Evolutionary conservation across 1,140 invertebrate species (phyloP).

Genomic region (Drosophila funebris): DNA sequence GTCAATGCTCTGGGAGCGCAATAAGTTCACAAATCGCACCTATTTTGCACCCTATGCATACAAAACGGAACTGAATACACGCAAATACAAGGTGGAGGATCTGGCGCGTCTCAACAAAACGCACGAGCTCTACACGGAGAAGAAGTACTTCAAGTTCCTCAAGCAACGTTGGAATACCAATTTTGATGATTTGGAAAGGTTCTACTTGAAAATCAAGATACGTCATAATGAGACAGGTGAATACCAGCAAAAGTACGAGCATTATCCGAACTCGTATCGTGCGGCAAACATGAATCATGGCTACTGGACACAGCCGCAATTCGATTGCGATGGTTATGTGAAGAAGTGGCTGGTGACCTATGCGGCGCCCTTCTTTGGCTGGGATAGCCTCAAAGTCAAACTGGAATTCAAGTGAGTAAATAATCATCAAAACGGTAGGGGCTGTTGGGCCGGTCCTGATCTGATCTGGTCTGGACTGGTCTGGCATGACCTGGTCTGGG

Average conservation of each 20-base stretch:
- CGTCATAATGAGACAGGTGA: conserved; percentile 94
- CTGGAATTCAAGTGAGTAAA: conserved; percentile 96
- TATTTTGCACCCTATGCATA: conserved; percentile 98
- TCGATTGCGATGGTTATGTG: conserved; percentile 95
- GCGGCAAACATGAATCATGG: conserved; percentile 95
- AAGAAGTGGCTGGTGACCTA: conserved; percentile 98
- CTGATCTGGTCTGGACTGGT: conserved; percentile 2
- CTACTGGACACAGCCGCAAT: conserved; percentile 96
- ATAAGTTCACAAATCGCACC: conserved; percentile 96
- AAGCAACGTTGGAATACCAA: conserved; percentile 97
- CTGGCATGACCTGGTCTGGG: conserved; percentile 44
- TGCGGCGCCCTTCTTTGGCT: conserved; percentile 98
- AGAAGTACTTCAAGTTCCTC: conserved; percentile 93
- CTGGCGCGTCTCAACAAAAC: conserved; percentile 91
- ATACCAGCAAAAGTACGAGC: conserved; percentile 92
- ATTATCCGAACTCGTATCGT: conserved; percentile 95
- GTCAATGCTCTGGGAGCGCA: conserved; percentile 96
- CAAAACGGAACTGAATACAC: conserved; percentile 91
- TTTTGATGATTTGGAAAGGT: conserved; percentile 95
- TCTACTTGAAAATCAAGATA: conserved; percentile 95
- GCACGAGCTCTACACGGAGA: conserved; percentile 93
- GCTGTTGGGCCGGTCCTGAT: conserved; percentile 34
- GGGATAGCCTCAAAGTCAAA: conserved; percentile 95
- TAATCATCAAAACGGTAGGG: neutral
- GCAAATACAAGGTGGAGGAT: conserved; percentile 95